phyloP scores from a whole-genome alignment of 2,888 invertebrate species.

The Noctua fimbriata region DNA sequence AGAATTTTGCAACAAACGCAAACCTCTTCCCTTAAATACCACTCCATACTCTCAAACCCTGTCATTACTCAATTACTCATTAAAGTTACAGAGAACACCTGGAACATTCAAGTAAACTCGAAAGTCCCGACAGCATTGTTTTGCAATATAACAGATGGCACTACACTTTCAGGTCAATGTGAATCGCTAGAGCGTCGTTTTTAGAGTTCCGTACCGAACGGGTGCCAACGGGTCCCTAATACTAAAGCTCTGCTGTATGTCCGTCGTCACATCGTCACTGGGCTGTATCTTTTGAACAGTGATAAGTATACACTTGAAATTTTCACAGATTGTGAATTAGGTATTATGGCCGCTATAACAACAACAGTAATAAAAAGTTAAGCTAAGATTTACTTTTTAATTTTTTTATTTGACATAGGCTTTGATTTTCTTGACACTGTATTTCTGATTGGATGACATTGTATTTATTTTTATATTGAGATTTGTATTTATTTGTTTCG shows the following conservation, averaged over 20 bases:
- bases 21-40: not conserved
- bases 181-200: conserved; percentile 38
- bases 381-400: no score
- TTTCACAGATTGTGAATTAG: not conserved
- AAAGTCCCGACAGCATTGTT: conserved; percentile 16
- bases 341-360: not conserved
- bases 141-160: conserved; percentile 36
- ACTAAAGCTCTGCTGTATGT: not conserved
- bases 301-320: not conserved
- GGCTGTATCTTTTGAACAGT: not conserved
- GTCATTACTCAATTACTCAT: not conserved
- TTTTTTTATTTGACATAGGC: no score
- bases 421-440: no score
- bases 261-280: not conserved
- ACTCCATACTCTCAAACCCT: not conserved
- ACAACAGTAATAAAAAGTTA: no score
- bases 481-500: no score
- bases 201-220: not conserved
- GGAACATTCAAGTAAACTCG: not conserved
- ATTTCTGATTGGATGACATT: no score
- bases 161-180: conserved; percentile 52
- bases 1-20: not conserved
- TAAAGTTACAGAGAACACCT: not conserved
- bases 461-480: no score
- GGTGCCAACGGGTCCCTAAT: not conserved